phyloP scores from a whole-genome alignment of 2,113 vertebrate species.

The Uria aalge region DNA sequence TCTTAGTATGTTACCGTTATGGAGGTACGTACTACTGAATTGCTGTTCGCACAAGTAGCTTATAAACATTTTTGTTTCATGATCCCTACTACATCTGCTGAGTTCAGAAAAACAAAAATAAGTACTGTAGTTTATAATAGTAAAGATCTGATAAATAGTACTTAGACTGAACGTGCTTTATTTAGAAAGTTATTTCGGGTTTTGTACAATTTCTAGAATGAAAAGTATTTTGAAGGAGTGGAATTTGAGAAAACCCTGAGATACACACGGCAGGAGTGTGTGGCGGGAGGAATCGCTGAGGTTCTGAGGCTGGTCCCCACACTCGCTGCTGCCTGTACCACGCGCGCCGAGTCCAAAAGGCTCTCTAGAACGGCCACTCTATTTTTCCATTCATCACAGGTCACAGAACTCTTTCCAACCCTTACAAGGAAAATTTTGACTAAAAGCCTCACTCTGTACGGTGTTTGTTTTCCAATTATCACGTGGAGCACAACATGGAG shows the following conservation, averaged over 20 bases:
- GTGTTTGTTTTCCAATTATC: neutral
- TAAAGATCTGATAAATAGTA: neutral
- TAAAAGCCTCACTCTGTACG: neutral
- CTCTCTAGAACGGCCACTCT: neutral
- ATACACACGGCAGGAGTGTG: neutral
- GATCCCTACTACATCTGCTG: neutral
- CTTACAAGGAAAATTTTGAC: neutral
- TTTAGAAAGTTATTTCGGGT: neutral
- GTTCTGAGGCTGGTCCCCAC: neutral
- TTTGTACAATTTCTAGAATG: neutral
- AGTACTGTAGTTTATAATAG: neutral
- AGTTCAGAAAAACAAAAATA: neutral
- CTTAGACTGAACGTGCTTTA: neutral
- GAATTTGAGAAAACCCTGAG: neutral
- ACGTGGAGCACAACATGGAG: neutral
- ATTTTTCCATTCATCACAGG: neutral
- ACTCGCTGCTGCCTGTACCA: rapidly evolving
- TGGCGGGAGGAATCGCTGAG: neutral
- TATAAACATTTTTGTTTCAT: neutral
- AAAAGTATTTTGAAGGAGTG: neutral
- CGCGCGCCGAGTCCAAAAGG: neutral
- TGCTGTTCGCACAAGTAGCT: neutral
- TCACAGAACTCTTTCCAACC: neutral
- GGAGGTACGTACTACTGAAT: neutral
- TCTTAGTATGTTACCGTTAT: neutral